Conservation (phyloP, 2,797 vertebrate species). For the Buceros bicornis region DNA sequence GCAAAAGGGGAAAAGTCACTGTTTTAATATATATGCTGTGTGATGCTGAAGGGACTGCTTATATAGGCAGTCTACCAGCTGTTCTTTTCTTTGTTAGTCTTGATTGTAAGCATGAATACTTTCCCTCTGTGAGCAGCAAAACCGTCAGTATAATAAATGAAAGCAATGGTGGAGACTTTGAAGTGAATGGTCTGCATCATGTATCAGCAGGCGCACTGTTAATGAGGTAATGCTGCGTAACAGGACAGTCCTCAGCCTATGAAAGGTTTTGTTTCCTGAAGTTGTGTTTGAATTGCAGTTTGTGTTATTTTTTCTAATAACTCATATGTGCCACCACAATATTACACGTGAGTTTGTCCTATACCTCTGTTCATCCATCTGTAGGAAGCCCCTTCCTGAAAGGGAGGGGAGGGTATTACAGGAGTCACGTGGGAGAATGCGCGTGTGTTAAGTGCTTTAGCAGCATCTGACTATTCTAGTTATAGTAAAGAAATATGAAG, state of each 20-base stretch:
- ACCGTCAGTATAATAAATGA: constrained; percentile 12
- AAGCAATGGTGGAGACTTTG: constrained; percentile 19
- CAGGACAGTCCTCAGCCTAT: background rate
- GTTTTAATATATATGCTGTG: background rate
- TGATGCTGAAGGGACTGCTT: background rate
- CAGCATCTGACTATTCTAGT: background rate
- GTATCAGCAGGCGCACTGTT: background rate
- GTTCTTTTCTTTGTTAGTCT: constrained; percentile 1
- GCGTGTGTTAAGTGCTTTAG: background rate
- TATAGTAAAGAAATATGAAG: background rate
- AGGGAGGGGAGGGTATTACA: background rate
- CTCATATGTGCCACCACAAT: background rate
- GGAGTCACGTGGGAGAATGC: background rate
- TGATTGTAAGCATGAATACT: constrained; percentile 28
- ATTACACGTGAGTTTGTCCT: background rate
- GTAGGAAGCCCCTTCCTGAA: background rate
- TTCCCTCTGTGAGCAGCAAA: constrained; percentile 24
- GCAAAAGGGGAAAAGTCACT: background rate
- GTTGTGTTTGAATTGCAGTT: background rate
- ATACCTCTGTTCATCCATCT: background rate
- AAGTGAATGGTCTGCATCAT: background rate
- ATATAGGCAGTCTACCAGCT: background rate
- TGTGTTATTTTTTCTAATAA: background rate
- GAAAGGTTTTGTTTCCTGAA: background rate
- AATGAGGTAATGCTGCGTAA: background rate